Conservation (phyloP, 2,113 vertebrate genomes). For the Psittacula cyanocephala region DNA sequence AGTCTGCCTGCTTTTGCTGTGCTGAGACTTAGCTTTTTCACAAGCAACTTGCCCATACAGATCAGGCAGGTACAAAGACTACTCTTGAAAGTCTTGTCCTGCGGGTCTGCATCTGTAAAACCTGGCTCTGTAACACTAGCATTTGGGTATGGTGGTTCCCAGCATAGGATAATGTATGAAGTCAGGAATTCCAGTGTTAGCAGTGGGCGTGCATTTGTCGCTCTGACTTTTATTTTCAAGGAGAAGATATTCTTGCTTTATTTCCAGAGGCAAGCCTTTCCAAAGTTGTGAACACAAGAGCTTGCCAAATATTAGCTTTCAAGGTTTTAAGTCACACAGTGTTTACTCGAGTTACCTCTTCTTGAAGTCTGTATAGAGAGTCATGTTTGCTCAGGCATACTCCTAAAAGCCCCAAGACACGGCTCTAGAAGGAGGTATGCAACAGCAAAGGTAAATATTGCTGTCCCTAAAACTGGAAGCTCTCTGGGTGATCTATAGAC, state of each 20-base stretch:
- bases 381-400: conserved; percentile 66
- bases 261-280: conserved; percentile 71
- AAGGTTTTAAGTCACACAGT: conserved; percentile 51
- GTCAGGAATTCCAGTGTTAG: conserved; percentile 21
- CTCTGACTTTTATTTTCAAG: not conserved
- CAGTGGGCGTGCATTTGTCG: not conserved
- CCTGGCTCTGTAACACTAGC: not conserved
- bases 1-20: not conserved
- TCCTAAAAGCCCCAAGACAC: conserved; percentile 45
- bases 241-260: conserved; percentile 65
- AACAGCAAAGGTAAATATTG: conserved; percentile 63
- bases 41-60: not conserved
- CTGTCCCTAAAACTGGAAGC: conserved; percentile 22
- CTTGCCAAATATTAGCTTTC: conserved; percentile 79
- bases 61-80: not conserved
- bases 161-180: not conserved
- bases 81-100: conserved; percentile 9
- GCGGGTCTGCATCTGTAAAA: conserved; percentile 46
- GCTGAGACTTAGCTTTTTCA: not conserved
- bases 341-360: conserved; percentile 68
- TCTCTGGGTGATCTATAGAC: not conserved
- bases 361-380: conserved; percentile 65
- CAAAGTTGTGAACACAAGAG: conserved; percentile 67
- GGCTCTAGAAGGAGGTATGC: conserved; percentile 58
- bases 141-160: conserved; percentile 1